Base-by-base conservation (phyloP, 2,113 vertebrate species). In the Poeciliopsis occidentalis region DNA sequence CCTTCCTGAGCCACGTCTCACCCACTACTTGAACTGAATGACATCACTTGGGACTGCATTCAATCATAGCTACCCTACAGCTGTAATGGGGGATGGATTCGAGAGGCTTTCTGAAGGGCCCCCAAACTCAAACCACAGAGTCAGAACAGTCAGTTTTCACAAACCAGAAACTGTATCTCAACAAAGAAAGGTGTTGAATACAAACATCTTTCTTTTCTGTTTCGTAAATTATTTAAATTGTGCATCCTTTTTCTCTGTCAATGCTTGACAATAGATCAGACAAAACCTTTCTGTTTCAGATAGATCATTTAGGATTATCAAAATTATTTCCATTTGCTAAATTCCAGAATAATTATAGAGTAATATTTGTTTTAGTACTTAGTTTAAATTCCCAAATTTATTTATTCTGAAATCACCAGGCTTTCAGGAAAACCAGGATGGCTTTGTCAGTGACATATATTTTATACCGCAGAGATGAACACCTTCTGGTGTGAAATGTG, bases 21-120 rank as follows among this genome's bases (percentile, higher is more conserved):
- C 27, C 64, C 37, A 12, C 54, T 30, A 72, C 69, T 82, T 80
- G 67, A 79, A 73, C 65, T 75, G 66, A 60, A 83, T 87, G 86
- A 87, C 85, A 81, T 87, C 80, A 88, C 66, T 78, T 15, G 17
- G 64, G 77, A 73, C 76, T 77, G 68, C 47, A 63, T 83, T 82
- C 71, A 73, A 87, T 83, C 60, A 85, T 70, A 82, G 73, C 47
- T 57, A 30, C 71, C 72, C 62, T 62, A 66, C 34, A 75, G 77
- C 79, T 77, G 61, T 64, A 60, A 70, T 64, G 27, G 73, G 73
- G 41, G 54, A 74, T 57, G 69, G 61, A 62, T 69, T 57, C 29
- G 4, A 47, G 73, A 60, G 34, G 67, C 41, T 31, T 62, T 41
- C 17, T 74, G 64, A 24, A n/a, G 60, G 30, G 44, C 51, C 66